Evolutionary conservation across 2,797 vertebrate genomes (phyloP), one percentile per base, ranked within the genome.

Genomic region (Argentina silus): DNA sequence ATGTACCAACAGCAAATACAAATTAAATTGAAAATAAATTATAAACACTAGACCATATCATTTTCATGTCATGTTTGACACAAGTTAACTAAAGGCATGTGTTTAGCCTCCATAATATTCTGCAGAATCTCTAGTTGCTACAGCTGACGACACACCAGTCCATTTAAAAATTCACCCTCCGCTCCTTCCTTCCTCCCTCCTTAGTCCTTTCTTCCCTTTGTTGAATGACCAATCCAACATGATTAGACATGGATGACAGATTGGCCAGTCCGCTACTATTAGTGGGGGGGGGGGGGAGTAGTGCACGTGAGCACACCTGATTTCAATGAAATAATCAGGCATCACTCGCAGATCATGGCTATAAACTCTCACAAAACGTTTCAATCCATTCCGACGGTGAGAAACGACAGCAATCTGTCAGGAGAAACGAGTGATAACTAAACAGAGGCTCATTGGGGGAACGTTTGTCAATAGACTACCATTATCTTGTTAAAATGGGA

Each of bases 401-500:
- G 14, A n/a, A 15, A 17, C 15, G 51, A 53, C 6, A 53, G 51
- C 15, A 53, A 6, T 53, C 17, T 15, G 51, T 12, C 50, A 12
- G 7, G 51, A n/a, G 51, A 15, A 53, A 53, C 15, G 51, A 6
- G 17, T n/a, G 15, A 17, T 53, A 53, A 6, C 17, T 12, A 15
- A 19, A 17, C 5, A 7, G 3, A 42, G 59, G 27, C 5, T 61
- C 14, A 7, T 27, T 60, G 23, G 21, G 57, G 3, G 10, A 27
- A 12, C 36, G 4, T 57, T 21, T 21, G 12, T 36, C 14, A 42
- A 36, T 5, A n/a, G 23, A 61, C 27, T 36, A 36, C 4, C 27
- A 36, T 36, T 36, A 42, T 2, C 7, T n/a, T 0, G 2, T 9
- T 6, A 6, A 44, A 2, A 94, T 94, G 91, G 78, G 0, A 0